Evolutionary conservation across 1,140 invertebrate species (phyloP).

Genomic region (Hylaeus volcanicus): DNA sequence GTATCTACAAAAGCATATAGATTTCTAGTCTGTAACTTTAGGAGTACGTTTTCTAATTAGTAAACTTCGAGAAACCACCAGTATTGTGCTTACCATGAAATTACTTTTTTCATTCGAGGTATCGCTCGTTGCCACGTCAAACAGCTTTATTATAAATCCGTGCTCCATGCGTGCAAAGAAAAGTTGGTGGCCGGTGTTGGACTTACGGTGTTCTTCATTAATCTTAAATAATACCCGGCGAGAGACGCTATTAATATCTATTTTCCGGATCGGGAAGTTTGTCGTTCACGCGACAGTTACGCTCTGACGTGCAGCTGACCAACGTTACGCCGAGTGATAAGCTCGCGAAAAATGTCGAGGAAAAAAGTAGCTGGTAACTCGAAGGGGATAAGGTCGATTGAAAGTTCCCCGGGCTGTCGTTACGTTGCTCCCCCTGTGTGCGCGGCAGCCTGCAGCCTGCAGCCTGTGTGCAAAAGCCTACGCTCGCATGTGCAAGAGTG

Average conservation of each 20-base stretch:
- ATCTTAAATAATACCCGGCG: slow-evolving; percentile 38
- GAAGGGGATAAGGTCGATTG: slow-evolving; percentile 42
- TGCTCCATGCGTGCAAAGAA: not conserved
- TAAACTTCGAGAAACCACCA: no score
- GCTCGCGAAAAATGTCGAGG: slow-evolving; percentile 19
- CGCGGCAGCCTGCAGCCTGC: not conserved
- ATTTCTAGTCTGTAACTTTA: no score
- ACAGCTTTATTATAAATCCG: slow-evolving; percentile 40
- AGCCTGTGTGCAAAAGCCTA: not conserved
- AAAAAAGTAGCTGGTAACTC: slow-evolving; percentile 23
- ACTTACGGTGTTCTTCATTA: slow-evolving; percentile 7
- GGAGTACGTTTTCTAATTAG: no score
- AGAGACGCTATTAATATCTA: slow-evolving; percentile 43
- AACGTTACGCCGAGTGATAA: slow-evolving; percentile 21
- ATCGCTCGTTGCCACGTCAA: slow-evolving; percentile 54
- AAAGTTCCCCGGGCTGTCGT: slow-evolving; percentile 61
- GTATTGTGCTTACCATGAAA: no score
- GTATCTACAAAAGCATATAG: no score
- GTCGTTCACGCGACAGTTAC: slow-evolving; percentile 36
- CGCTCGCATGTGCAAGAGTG: slow-evolving; percentile 1
- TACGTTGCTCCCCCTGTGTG: slow-evolving; percentile 35
- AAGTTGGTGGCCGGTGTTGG: slow-evolving; percentile 18
- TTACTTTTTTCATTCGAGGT: slow-evolving; percentile 5
- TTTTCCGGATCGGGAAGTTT: slow-evolving; percentile 31
- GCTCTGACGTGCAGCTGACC: slow-evolving; percentile 4